These are phyloP conservation scores for Coregonus clupeaformis DNA, from an alignment of 2,113 vertebrate genomes.

Conservation along the genomic window DNA sequence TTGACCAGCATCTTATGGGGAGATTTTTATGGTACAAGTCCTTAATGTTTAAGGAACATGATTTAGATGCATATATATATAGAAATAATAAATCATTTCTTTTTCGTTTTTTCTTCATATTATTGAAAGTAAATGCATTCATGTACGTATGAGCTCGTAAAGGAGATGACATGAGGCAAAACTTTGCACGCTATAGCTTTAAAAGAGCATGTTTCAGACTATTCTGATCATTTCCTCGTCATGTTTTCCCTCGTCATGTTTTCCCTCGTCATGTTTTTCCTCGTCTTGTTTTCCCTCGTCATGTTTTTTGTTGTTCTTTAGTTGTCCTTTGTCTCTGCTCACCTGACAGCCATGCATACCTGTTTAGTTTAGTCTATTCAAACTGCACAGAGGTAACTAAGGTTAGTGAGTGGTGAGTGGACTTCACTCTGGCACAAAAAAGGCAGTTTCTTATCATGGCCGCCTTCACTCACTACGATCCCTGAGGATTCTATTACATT, in stretches of 20 bases:
- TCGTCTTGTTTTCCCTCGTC: constrained; percentile 15
- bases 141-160: too few relatives aligned
- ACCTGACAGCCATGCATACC: background rate
- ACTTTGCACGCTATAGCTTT: constrained; percentile 90
- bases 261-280: constrained; percentile 1
- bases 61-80: constrained; percentile 86
- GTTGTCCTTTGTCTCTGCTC: background rate
- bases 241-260: constrained; percentile 1
- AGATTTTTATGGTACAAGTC: constrained; percentile 87
- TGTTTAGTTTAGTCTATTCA: background rate
- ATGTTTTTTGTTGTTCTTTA: background rate
- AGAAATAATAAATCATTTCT: constrained; percentile 58
- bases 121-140: too few relatives aligned
- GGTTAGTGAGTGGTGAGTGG: too few relatives aligned
- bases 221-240: constrained; percentile 52
- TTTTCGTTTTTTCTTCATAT: too few relatives aligned
- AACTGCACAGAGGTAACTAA: background rate
- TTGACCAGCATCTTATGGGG: constrained; percentile 33
- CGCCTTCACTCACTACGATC: background rate
- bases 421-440: background rate
- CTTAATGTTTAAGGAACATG: constrained; percentile 99
- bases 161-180: constrained; percentile 69
- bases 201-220: constrained; percentile 87
- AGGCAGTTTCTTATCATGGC: background rate
- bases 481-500: background rate